Conservation (phyloP, 2,888 invertebrate species). For the Osmoderma eremita region DNA sequence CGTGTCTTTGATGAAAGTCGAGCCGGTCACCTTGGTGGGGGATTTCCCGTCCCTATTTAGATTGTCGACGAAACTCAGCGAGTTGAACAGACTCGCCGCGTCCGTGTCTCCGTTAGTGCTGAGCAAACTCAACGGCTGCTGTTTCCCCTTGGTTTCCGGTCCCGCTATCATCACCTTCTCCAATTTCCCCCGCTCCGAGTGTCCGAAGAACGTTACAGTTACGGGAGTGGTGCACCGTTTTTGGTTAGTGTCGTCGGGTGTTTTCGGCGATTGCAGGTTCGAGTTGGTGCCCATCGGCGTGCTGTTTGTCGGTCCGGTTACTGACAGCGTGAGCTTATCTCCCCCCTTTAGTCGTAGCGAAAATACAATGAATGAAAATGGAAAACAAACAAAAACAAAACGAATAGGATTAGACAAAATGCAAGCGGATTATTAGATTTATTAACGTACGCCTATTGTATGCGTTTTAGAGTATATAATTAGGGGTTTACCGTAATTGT, state of each 20-base stretch:
- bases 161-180: conserved; percentile 57
- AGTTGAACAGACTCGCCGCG: conserved; percentile 42
- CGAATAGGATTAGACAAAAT: conserved; percentile 18
- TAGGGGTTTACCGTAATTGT: background rate
- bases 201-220: conserved; percentile 70
- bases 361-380: conserved; percentile 17
- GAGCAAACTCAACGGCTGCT: conserved; percentile 51
- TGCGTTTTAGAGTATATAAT: too few relatives aligned
- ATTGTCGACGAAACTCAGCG: conserved; percentile 48
- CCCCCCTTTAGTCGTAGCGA: conserved; percentile 67
- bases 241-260: conserved; percentile 52
- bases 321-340: conserved; percentile 74
- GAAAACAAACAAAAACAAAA: conserved; percentile 48
- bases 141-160: conserved; percentile 47
- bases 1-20: conserved; percentile 28
- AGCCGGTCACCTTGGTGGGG: conserved; percentile 18
- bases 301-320: conserved; percentile 65
- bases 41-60: conserved; percentile 40
- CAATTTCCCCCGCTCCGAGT: conserved; percentile 59
- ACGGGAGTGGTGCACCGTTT: conserved; percentile 66
- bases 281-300: conserved; percentile 45
- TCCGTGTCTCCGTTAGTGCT: conserved; percentile 46
- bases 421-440: conserved; percentile 3
- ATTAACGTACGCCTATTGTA: too few relatives aligned
- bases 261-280: conserved; percentile 49